Base-by-base conservation (phyloP, 2,113 vertebrate species). In the Cryptotis parvus region DNA sequence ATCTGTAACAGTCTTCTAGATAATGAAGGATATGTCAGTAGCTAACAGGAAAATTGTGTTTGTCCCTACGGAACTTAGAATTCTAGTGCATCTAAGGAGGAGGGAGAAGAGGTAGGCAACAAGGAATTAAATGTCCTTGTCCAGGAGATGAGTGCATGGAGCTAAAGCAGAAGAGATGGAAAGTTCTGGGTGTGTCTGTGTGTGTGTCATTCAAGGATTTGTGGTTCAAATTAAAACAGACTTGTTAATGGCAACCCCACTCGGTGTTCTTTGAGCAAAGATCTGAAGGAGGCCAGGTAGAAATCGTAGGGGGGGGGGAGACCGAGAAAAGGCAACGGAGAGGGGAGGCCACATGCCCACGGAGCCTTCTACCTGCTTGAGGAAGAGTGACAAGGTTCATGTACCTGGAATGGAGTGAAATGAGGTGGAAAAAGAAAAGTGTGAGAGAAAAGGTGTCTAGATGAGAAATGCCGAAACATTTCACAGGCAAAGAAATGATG, bases 41-140 rank as follows among this genome's bases (percentile, higher is more conserved):
- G 35, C 18, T 78, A 88, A 81, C 35, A 33, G 74, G n/a, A 78
- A 11, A 39, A 26, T 43, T 41, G 52, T 3, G 6, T 33, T 35
- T 35, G 18, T 37, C 65, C 65, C 75, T 87, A 74, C 9, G 52
- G 52, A 85, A 66, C 35, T 85, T 82, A 88, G 82, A 90, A 55
- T 88, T 79, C 63, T 73, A 31, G 3, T 41, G 35, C 80, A 76
- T 77, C 11, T 66, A 9, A 7, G 20, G 37, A 27, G 9, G 27
- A 65, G 58, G 24, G 12, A 78, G 26, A 55, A 87, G 37, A 39
- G 49, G 63, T n/a, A 69, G 69, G 33, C 4, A 39, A 65, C 15
- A 66, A 61, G 14, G 10, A 58, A 58, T 58, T 66, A 75, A 83
- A n/a, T n/a, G n/a, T n/a, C 35, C 61, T 10, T 75, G 37, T 63